Percentiles rank a stretch among this genome's conserved stretches.
Conservation (phyloP, 2,113 vertebrate species). For the Channa maculata region DNA sequence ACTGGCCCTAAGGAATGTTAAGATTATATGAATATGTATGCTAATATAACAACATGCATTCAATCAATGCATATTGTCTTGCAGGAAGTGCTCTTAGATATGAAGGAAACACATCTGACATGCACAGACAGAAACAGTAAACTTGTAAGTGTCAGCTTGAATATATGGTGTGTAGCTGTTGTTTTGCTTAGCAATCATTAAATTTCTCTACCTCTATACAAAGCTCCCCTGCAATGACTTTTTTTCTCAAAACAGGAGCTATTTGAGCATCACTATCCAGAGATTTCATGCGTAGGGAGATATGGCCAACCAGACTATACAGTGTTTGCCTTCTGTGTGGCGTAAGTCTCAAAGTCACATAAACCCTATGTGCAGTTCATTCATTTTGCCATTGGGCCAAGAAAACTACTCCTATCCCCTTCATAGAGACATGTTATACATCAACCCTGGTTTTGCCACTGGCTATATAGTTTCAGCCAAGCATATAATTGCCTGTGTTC, state of each 20-base stretch:
- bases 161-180: background rate
- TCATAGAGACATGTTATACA: background rate
- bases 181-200: background rate
- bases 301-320: constrained; percentile 70
- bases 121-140: constrained; percentile 82
- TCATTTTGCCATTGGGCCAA: background rate
- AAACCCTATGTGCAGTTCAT: background rate
- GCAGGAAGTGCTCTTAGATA: constrained; percentile 85
- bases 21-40: no score
- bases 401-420: background rate
- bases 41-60: background rate
- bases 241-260: constrained; percentile 74
- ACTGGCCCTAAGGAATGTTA: background rate
- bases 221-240: background rate
- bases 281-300: constrained; percentile 88
- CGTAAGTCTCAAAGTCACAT: constrained; percentile 72
- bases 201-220: background rate
- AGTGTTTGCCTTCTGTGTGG: constrained; percentile 86
- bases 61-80: background rate
- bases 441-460: constrained; percentile 30
- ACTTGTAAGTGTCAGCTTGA: constrained; percentile 66
- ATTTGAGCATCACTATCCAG: constrained; percentile 84
- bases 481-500: constrained; percentile 68
- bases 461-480: constrained; percentile 27
- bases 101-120: constrained; percentile 87